Conservation (phyloP, 2,797 vertebrate genomes). For the Bovichtus diacanthus region DNA sequence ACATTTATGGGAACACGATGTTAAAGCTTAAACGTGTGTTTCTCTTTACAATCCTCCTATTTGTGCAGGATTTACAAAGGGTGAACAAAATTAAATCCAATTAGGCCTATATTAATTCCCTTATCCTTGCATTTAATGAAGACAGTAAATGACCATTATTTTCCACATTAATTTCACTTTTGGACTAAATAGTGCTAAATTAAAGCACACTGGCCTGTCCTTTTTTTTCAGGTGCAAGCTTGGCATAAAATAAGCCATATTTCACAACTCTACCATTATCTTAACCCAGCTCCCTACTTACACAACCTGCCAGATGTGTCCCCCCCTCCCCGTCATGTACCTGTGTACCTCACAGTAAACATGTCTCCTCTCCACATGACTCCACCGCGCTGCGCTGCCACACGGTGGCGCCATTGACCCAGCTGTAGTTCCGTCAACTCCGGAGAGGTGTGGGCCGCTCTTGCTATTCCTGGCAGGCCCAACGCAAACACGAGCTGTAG, state of each 20-base stretch:
- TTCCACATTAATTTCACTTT: neutral
- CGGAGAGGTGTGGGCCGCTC: slow-evolving; percentile 58
- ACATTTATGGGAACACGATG: neutral
- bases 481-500: slow-evolving; percentile 42
- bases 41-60: neutral
- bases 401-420: slow-evolving; percentile 61
- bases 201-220: neutral
- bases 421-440: slow-evolving; percentile 9
- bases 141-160: neutral
- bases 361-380: neutral
- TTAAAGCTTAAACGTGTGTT: neutral
- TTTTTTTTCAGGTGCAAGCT: neutral
- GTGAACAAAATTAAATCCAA: neutral
- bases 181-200: neutral
- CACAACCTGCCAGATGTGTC: neutral
- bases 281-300: neutral
- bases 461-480: slow-evolving; percentile 61
- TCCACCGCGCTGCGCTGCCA: slow-evolving; percentile 31
- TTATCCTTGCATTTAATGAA: neutral
- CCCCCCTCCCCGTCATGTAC: slow-evolving; percentile 28
- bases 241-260: neutral
- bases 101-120: neutral
- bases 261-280: neutral
- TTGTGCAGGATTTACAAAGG: neutral
- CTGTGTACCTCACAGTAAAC: neutral